Evolutionary conservation across 2,888 invertebrate genomes (phyloP).

Genomic region (Hypselothyrea guttata): DNA sequence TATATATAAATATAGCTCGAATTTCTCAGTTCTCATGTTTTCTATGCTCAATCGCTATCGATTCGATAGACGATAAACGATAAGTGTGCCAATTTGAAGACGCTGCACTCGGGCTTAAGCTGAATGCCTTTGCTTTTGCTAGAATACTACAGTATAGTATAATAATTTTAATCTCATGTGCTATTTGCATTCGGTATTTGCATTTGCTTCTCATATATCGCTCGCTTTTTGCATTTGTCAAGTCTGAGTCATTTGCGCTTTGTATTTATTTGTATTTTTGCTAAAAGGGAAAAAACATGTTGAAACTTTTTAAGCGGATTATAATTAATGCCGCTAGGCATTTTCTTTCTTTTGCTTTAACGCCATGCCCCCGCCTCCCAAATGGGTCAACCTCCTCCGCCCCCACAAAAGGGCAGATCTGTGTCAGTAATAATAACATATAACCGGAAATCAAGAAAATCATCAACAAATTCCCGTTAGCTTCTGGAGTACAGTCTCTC

Average conservation of each 20-base stretch:
- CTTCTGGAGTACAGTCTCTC: not conserved
- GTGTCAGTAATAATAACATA: constrained; percentile 54
- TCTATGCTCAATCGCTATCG: no score
- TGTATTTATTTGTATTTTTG: constrained; percentile 37
- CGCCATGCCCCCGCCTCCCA: constrained; percentile 37
- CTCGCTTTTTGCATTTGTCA: constrained; percentile 17
- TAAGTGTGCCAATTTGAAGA: constrained; percentile 16
- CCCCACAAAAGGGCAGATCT: constrained; percentile 40
- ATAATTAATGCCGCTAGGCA: constrained; percentile 77
- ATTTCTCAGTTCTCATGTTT: no score
- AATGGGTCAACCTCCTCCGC: no score
- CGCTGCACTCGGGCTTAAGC: constrained; percentile 12
- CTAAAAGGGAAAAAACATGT: constrained; percentile 64
- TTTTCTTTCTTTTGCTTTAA: constrained; percentile 72
- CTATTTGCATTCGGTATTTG: no score
- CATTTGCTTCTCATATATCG: constrained; percentile 12
- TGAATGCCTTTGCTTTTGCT: no score
- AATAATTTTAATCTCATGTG: no score
- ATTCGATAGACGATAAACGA: not conserved
- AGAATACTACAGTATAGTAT: no score
- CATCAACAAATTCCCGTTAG: constrained; percentile 5
- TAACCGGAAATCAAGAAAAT: constrained; percentile 68
- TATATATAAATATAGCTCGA: no score
- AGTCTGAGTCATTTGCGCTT: constrained; percentile 13
- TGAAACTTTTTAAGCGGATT: constrained; percentile 78